Conservation (phyloP, 1,140 invertebrate species). For the Drosophila quadrilineata region DNA sequence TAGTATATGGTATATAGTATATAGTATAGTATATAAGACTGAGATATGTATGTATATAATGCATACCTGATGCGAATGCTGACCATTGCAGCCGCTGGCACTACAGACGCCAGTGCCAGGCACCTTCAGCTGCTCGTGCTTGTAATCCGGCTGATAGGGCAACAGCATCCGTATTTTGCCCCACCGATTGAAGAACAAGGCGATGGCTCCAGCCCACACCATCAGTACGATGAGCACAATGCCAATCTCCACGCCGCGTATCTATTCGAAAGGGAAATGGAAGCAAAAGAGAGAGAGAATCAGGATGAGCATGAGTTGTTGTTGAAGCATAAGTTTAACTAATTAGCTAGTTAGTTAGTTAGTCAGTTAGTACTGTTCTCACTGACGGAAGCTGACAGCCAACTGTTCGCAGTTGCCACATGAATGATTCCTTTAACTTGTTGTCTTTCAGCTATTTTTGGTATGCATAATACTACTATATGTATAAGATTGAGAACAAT, state of each 20-base stretch:
- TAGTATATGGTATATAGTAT: no score
- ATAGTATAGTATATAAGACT: no score
- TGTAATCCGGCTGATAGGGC: constrained; percentile 95
- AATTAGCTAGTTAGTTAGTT: not conserved
- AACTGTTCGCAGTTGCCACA: no score
- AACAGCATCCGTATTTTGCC: constrained; percentile 96
- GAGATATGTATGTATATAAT: constrained; percentile 3
- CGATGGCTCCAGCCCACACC: constrained; percentile 93
- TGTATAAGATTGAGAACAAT: no score
- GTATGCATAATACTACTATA: no score
- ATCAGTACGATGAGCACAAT: constrained; percentile 92
- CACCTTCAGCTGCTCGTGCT: constrained; percentile 90
- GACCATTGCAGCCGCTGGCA: constrained; percentile 83
- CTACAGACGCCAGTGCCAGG: constrained; percentile 89
- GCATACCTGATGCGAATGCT: constrained; percentile 82
- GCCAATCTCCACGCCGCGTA: constrained; percentile 92
- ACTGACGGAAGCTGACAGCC: no score
- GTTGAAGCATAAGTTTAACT: not conserved
- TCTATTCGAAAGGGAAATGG: constrained; percentile 81
- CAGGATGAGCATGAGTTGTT: not conserved
- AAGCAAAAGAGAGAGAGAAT: not conserved
- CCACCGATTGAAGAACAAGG: constrained; percentile 94
- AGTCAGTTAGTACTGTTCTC: no score
- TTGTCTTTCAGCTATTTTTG: no score
- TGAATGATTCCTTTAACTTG: no score